phyloP scores from a whole-genome alignment of 2,113 vertebrate species.

The Hippocampus guttulatus region DNA sequence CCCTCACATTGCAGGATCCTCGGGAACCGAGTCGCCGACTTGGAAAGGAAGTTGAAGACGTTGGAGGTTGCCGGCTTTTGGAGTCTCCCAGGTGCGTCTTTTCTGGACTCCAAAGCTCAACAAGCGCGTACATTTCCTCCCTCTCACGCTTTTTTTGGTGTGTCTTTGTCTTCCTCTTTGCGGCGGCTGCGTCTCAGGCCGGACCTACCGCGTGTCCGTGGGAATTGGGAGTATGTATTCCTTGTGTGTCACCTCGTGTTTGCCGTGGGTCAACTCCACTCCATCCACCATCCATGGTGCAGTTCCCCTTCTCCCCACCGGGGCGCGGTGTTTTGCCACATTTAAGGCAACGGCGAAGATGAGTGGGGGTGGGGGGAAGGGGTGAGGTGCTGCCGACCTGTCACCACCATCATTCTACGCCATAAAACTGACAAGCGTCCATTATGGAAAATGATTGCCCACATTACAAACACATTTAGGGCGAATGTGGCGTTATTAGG shows the following conservation, averaged over 20 bases:
- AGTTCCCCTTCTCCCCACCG: constrained; percentile 43
- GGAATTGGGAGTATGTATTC: constrained; percentile 95
- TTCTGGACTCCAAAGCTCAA: neutral
- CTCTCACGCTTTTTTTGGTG: constrained; percentile 3
- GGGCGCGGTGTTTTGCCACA: constrained; percentile 66
- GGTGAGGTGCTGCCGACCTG: constrained; percentile 64
- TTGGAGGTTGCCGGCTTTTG: constrained; percentile 95
- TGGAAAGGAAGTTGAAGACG: constrained; percentile 93
- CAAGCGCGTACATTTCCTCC: neutral
- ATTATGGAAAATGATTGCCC: constrained; percentile 82
- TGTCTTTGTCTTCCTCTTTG: constrained; percentile 40
- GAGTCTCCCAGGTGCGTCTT: constrained; percentile 89
- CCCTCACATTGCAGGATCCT: constrained; percentile 78
- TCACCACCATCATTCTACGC: constrained; percentile 74
- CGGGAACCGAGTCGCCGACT: constrained; percentile 88
- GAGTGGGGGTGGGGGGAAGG: constrained; percentile 30
- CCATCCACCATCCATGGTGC: constrained; percentile 44
- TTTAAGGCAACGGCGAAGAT: constrained; percentile 9
- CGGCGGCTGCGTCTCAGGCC: constrained; percentile 75
- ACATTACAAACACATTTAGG: constrained; percentile 82
- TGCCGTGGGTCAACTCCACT: neutral
- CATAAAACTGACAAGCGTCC: constrained; percentile 82
- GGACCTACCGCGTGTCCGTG: constrained; percentile 94
- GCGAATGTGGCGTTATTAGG: constrained; percentile 79
- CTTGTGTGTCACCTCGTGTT: constrained; percentile 63